Conservation (phyloP, 2,113 vertebrate genomes). For the Anhinga rufa region DNA sequence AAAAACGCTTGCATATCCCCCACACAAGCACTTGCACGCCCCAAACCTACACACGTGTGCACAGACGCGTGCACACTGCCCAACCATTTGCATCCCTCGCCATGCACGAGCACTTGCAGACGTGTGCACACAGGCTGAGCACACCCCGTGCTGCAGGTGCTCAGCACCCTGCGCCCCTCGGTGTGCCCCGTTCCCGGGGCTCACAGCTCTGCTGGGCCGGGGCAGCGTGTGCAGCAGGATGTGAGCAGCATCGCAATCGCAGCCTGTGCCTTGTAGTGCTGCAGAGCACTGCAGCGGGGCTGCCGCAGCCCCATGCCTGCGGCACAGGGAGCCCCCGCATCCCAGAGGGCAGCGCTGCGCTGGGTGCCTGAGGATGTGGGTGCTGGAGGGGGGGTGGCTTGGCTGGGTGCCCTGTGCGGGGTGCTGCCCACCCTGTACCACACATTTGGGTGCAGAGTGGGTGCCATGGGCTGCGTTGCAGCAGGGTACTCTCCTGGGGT, state of each 20-base stretch:
- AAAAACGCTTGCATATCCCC: too few relatives aligned
- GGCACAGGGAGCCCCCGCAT: neutral
- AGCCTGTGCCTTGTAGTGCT: neutral
- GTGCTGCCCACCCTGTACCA: neutral
- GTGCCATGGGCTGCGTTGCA: neutral
- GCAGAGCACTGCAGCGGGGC: neutral
- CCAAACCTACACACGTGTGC: neutral
- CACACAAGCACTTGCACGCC: too few relatives aligned
- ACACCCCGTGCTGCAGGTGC: neutral
- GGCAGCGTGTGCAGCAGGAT: neutral
- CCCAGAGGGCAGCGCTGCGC: neutral
- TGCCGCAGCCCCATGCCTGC: neutral
- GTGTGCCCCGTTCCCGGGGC: neutral
- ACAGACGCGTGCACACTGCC: neutral
- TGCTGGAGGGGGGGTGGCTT: neutral
- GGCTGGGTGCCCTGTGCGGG: neutral
- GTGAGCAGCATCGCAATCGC: conserved; percentile 46
- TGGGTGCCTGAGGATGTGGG: neutral
- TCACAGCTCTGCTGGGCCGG: neutral
- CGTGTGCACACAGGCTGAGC: too few relatives aligned
- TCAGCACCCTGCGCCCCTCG: accelerated
- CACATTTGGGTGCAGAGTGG: neutral
- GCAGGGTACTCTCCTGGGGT: too few relatives aligned
- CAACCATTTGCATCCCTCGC: too few relatives aligned
- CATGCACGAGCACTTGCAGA: neutral